These are phyloP conservation scores for Phaethon lepturus DNA, from an alignment of 2,113 vertebrate genomes.

Conservation along the genomic window DNA sequence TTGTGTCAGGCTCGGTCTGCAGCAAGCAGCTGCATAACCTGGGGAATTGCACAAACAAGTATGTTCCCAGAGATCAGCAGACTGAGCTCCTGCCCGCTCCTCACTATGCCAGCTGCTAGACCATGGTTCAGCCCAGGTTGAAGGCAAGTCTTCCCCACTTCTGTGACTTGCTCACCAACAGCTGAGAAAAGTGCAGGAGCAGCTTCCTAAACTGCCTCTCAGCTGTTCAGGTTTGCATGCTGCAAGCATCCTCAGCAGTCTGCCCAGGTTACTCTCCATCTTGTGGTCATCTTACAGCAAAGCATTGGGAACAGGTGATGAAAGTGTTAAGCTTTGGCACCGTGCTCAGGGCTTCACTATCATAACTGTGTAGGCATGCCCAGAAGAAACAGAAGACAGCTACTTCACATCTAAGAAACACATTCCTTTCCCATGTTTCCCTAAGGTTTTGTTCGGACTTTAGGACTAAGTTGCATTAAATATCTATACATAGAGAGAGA, in stretches of 20 bases:
- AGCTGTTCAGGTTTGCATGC: background rate
- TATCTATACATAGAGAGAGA: background rate
- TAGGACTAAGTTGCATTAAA: background rate
- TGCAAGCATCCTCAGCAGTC: background rate
- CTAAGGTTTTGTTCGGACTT: background rate
- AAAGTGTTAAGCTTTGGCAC: background rate
- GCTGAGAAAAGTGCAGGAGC: background rate
- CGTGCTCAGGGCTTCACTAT: background rate
- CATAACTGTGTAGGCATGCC: background rate
- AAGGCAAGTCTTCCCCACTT: background rate
- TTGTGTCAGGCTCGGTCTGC: background rate
- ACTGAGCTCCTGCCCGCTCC: background rate
- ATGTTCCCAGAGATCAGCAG: background rate
- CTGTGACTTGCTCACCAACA: background rate
- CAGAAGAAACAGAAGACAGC: background rate
- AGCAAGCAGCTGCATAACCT: background rate
- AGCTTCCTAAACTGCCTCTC: background rate
- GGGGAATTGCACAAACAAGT: background rate
- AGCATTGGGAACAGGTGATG: background rate
- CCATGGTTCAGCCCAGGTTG: background rate
- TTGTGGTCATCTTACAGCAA: background rate
- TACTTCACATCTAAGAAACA: background rate
- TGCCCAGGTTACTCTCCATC: background rate
- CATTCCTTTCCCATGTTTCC: background rate
- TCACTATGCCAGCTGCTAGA: background rate